Base-by-base conservation (phyloP, 2,888 invertebrate genomes). In the Brachypterus glaber region DNA sequence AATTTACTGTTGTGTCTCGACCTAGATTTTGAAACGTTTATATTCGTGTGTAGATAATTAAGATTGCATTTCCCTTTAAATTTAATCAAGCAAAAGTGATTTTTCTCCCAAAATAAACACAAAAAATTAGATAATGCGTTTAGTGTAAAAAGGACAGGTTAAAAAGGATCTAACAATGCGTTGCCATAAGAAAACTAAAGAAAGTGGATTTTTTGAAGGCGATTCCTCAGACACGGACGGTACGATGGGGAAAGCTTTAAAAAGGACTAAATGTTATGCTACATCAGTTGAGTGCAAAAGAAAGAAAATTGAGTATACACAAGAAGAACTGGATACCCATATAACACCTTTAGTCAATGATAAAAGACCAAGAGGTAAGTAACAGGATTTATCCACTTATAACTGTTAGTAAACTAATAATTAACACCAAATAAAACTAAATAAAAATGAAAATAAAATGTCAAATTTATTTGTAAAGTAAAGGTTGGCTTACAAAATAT, bases 191-290 rank as follows among this genome's bases (percentile, higher is more conserved):
- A 64, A 65, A 55, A 66, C 65, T 45, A 66, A 85, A 72, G 86
- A 87, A 70, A 85, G 85, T 63, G 85, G 85, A 47, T 86, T 82
- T 63, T 86, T 82, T 72, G 85, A 85, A 67, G 83, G 82, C 51
- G 79, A 77, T 60, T 73, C 74, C 58, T 73, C 74, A 55, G 76
- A 77, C 58, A 73, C 74, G 48, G 68, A 66, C 44, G 58, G 58
- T 44, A 75, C 73, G 41, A 66, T 64, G 68, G 64, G 63, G 27
- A 63, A 60, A 54, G 59, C 62, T 39, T 49, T 63, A 37, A 65
- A 65, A 60, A 60, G 65, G 54, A 63, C 63, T 53, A 62, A 60
- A 54, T 58, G 58, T 40, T 61, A 55, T 50, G 63, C 60, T 3
- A 55, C 58, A 26, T 62, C 61, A 16, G 58, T 58, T 53, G 63